Base-by-base conservation (phyloP, 1,140 invertebrate genomes). In the Coboldia fuscipes region DNA sequence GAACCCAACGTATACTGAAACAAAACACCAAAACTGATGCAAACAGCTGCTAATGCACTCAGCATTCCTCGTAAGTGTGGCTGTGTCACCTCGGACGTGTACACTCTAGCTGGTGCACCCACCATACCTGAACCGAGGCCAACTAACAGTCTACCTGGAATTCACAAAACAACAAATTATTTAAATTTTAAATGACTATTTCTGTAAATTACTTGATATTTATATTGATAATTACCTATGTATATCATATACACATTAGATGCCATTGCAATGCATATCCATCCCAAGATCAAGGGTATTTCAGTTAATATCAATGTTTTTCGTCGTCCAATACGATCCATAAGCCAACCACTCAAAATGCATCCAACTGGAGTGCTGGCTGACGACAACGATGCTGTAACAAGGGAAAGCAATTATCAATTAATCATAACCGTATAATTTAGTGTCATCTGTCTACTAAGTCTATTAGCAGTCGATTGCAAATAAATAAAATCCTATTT, bases 321-420 rank as follows among this genome's bases (percentile, higher is more conserved):
- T 37, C 69, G 66, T 17, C 75, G 51, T 0, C 75, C 75, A 21
- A 75, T 60, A 33, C 51, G 44, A 44, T 79, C 75, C 70, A 76
- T 76, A 10, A 78, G 51, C 33, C 73, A 71, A 0, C 74, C 75
- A 35, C 73, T 73, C 5, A 73, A 22, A 1, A 79, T 55, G 38
- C 74, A 75, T 2, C 75, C 74, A 10, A 78, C 61, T 2, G 74
- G 74, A 0, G 75, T 78, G 0, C 72, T 68, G 9, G 72, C 70
- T 1, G 74, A 64, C 29, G 72, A 72, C 39, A 75, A 62, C 50
- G 72, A 76, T 1, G 74, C 75, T 79, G 59, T 0, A 37, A 36
- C 37, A 36, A 41, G 30, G 30, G 30, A 30, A 18, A 30, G 3
- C 13, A 1, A 10, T 20, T 10, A 19, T 23, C 35, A 31, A 15